phyloP scores from a whole-genome alignment of 2,888 invertebrate species.

The Conistra vaccinii region DNA sequence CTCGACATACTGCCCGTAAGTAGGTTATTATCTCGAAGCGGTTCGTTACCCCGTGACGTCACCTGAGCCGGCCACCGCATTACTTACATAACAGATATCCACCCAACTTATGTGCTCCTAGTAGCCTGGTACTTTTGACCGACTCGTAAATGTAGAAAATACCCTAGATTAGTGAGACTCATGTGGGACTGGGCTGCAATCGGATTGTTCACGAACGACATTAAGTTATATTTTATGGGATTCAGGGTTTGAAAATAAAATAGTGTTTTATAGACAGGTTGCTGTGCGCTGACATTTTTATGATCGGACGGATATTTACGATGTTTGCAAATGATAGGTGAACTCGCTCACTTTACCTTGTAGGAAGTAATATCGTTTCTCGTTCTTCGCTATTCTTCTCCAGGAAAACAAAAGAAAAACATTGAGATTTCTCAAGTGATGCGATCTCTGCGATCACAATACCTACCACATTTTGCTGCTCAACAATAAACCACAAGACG shows the following conservation, averaged over 20 bases:
- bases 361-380: conserved; percentile 7
- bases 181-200: conserved; percentile 26
- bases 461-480: background rate
- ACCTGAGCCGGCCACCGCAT: conserved; percentile 55
- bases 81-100: conserved; percentile 60
- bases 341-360: conserved; percentile 17
- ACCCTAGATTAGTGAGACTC: conserved; percentile 38
- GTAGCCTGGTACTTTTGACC: conserved; percentile 54
- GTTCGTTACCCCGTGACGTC: conserved; percentile 64
- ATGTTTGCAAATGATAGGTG: conserved; percentile 15
- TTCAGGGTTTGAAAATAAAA: conserved; percentile 46
- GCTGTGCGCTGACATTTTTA: conserved; percentile 33
- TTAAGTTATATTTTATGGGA: conserved; percentile 48
- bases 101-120: conserved; percentile 50
- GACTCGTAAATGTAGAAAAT: conserved; percentile 51
- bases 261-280: conserved; percentile 15
- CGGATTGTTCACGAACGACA: conserved; percentile 17
- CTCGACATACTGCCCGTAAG: conserved; percentile 56
- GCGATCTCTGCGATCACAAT: conserved; percentile 3
- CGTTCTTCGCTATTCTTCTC: conserved; percentile 2
- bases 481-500: background rate
- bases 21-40: conserved; percentile 65
- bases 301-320: conserved; percentile 24
- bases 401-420: background rate
- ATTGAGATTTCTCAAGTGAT: conserved; percentile 3